These are phyloP conservation scores for Nothobranchius furzeri DNA, from an alignment of 2,113 vertebrate species.

Conservation along the genomic window DNA sequence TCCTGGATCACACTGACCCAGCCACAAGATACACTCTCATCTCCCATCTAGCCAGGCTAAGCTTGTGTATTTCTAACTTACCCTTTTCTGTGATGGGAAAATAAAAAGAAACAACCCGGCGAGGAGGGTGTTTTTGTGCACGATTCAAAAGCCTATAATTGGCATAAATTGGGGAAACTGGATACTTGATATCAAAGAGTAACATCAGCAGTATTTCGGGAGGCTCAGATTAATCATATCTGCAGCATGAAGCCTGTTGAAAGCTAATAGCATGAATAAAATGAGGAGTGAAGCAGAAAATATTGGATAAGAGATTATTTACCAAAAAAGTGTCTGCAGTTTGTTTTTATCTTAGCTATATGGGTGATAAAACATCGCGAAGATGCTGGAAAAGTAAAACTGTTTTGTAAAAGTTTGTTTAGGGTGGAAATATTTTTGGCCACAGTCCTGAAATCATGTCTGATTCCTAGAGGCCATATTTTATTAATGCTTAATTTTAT, in stretches of 20 bases:
- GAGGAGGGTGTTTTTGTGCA: neutral
- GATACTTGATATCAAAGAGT: no score
- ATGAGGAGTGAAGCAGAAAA: neutral
- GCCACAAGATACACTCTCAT: neutral
- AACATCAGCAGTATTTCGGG: neutral
- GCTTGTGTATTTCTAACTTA: slow-evolving; percentile 1
- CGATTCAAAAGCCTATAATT: slow-evolving; percentile 7
- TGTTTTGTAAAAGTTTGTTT: neutral
- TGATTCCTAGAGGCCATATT: neutral
- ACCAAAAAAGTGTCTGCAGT: no score
- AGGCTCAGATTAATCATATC: neutral
- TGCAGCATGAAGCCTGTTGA: neutral
- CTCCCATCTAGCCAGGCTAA: neutral
- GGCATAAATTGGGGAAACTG: no score
- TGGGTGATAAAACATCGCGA: no score
- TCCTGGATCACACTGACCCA: slow-evolving; percentile 14
- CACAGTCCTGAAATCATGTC: neutral
- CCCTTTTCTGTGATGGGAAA: slow-evolving; percentile 1
- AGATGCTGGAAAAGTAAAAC: no score
- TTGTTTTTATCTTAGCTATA: no score
- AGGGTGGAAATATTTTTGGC: slow-evolving; percentile 4
- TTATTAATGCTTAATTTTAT: no score
- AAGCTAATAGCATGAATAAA: neutral
- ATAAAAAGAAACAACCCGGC: neutral
- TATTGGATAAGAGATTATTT: no score